phyloP scores from a whole-genome alignment of 2,113 vertebrate species.

The Bufo gargarizans region DNA sequence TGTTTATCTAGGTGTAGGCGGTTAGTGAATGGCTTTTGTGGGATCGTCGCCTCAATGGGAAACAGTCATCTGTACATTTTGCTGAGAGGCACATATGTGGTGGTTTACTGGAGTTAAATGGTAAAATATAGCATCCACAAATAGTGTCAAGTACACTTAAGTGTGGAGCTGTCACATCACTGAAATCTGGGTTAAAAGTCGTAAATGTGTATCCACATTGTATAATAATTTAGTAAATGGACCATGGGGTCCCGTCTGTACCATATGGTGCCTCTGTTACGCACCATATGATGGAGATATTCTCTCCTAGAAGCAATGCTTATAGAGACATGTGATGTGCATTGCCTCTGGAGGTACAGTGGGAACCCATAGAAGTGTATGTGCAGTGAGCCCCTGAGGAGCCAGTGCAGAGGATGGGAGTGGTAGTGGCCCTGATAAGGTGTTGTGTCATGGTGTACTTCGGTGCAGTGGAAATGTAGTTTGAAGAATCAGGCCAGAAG shows the following conservation, averaged over 20 bases:
- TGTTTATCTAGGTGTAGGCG: slow-evolving; percentile 27
- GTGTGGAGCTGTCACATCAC: no score
- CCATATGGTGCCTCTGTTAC: background rate
- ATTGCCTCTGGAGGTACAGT: no score
- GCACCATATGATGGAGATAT: background rate
- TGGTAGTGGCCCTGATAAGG: no score
- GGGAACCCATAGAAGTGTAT: no score
- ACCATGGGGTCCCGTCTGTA: background rate
- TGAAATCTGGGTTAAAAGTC: background rate
- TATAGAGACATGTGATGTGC: no score
- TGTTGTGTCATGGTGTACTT: no score
- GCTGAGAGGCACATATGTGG: background rate
- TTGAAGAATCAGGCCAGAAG: no score
- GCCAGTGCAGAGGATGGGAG: no score
- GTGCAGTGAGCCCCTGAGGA: no score
- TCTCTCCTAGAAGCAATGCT: no score
- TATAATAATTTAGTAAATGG: no score
- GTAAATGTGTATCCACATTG: background rate
- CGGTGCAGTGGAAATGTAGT: no score
- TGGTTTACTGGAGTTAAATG: background rate
- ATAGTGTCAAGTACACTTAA: background rate
- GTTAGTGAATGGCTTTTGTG: slow-evolving; percentile 8
- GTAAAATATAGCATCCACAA: background rate
- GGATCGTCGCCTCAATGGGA: background rate
- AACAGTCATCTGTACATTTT: slow-evolving; percentile 13